Conservation (phyloP, 2,888 invertebrate species). For the Bimastos eiseni region DNA sequence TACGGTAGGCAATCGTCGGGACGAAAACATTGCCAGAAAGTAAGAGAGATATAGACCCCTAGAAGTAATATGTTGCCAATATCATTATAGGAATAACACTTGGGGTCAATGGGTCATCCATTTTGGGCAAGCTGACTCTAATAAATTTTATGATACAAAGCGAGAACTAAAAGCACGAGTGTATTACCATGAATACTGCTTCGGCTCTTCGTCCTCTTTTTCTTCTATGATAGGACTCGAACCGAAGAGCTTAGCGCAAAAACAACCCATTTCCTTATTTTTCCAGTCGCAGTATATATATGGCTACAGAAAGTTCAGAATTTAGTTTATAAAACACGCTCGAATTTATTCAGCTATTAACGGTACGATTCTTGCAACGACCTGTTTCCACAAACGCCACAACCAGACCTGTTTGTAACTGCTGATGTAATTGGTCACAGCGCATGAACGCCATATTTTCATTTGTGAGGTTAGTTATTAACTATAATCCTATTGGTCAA, state of each 20-base stretch:
- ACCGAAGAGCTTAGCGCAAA: neutral
- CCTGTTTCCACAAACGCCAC: constrained; percentile 16
- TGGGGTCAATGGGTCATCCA: neutral
- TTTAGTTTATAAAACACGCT: neutral
- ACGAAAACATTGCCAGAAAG: too few species aligned
- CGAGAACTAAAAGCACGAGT: neutral
- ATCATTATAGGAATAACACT: neutral
- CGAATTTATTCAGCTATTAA: neutral
- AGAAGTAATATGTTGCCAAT: too few species aligned
- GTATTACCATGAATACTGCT: constrained; percentile 19
- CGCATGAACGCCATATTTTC: neutral
- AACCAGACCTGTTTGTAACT: neutral
- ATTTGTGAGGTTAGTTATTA: neutral
- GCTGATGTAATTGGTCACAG: neutral
- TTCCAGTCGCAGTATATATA: neutral
- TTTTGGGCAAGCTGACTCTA: too few species aligned
- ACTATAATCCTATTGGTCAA: neutral
- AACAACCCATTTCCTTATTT: neutral
- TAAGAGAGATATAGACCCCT: too few species aligned
- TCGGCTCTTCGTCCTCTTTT: constrained; percentile 3
- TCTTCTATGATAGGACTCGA: neutral
- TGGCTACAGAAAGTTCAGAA: neutral
- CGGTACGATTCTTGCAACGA: neutral
- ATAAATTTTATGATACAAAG: neutral
- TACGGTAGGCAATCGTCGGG: too few species aligned